Conservation (phyloP, 2,113 vertebrate genomes). For the Seriola dumerili region DNA sequence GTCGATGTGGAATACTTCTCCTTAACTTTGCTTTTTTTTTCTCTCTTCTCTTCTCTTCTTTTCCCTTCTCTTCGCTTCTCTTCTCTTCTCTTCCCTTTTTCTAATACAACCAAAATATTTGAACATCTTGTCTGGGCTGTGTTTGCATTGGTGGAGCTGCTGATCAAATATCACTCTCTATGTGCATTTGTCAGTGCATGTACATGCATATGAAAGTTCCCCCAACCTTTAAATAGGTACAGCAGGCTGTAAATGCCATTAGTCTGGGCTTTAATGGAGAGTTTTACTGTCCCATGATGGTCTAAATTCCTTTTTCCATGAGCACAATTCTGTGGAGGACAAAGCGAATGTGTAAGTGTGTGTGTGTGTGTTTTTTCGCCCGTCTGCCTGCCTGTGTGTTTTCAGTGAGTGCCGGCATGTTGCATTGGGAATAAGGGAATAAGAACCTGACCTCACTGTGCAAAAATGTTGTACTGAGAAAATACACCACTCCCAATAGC, state of each 20-base stretch:
- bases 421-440: constrained; percentile 75
- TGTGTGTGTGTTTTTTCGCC: constrained; percentile 30
- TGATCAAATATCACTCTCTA: constrained; percentile 21
- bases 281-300: constrained; percentile 26
- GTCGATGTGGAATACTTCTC: constrained; percentile 44
- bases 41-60: background rate
- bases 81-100: background rate
- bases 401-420: constrained; percentile 54
- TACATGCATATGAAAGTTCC: background rate
- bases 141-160: constrained; percentile 16
- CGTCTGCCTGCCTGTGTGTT: constrained; percentile 49
- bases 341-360: constrained; percentile 19
- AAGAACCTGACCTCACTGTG: constrained; percentile 74
- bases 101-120: constrained; percentile 30
- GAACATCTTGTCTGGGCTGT: background rate
- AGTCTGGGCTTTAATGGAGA: constrained; percentile 9
- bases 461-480: constrained; percentile 75
- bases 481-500: constrained; percentile 62
- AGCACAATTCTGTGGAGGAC: constrained; percentile 40
- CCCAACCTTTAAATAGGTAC: constrained; percentile 5
- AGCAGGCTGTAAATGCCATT: constrained; percentile 13
- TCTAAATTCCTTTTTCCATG: constrained; percentile 13
- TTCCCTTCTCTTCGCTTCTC: background rate
- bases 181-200: constrained; percentile 11
- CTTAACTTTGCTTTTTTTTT: background rate